Evolutionary conservation across 1,140 invertebrate genomes (phyloP), one percentile per base, ranked within the genome.

Genomic region (Drosophila varians): DNA sequence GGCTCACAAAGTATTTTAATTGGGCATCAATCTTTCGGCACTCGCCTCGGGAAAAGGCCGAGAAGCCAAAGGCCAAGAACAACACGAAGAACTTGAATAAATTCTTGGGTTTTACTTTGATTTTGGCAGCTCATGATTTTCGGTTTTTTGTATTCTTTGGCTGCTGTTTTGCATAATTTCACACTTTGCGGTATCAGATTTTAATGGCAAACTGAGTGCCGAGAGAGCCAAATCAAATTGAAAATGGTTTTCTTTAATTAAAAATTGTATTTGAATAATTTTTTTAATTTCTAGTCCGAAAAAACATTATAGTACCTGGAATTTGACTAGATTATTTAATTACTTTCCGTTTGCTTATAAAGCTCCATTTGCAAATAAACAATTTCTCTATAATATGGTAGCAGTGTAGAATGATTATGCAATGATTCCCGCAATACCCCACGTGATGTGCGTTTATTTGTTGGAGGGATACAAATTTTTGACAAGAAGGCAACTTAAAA

Each of bases 11-110:
- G 64, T 86, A 84, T 84, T 86, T 86, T 80, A 84, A 84, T 86
- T 84, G 80, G 64, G 66, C 79, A 79, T 83, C 75, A 78, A 79
- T 84, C 78, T 71, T 55, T 73, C 51, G 60, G 47, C 68, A 58
- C 45, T 54, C 34, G 55, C 55, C 48, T 40, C 26, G 23, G 46
- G 38, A 28, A 36, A 38, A 42, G 56, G 46, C 12, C 34, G 12
- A 36, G 2, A 5, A 42, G 28, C 47, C 18, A 46, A 43, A 40
- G 38, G 26, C 46, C 43, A 36, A 47, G 43, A 77, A 54, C 53
- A 23, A 16, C 49, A 23, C 14, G 47, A 26, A 58, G 60, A 71
- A 73, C 45, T 66, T 28, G 36, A 64, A 65, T 52, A 38, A 66
- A 31, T 31, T 31, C 28, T 31, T 31, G 9, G 49, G 64, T 66